Conservation (phyloP, 1,140 invertebrate species). For the Drosophila prosaltans region DNA sequence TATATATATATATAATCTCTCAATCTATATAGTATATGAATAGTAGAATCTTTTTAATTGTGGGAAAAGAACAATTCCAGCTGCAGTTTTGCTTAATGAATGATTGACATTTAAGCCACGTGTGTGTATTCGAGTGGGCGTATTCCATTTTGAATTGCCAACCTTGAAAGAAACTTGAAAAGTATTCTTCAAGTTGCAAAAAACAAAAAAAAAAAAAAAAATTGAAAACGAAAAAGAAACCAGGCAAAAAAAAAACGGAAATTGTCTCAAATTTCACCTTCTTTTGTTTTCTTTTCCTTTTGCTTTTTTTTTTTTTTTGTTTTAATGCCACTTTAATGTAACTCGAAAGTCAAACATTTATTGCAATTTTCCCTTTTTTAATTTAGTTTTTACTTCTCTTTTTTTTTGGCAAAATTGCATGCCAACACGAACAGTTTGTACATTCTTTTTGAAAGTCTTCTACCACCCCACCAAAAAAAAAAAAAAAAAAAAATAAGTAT, state of each 20-base stretch:
- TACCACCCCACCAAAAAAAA: background rate
- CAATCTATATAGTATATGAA: background rate
- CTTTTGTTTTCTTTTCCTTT: background rate
- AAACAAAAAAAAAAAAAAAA: background rate
- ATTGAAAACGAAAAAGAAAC: too few relatives aligned
- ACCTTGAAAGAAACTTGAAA: conserved; percentile 49
- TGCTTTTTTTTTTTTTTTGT: conserved; percentile 17
- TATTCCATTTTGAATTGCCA: background rate
- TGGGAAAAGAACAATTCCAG: conserved; percentile 20
- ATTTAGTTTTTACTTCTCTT: conserved; percentile 45
- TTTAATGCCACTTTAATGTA: conserved; percentile 69
- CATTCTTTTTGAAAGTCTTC: conserved; percentile 23
- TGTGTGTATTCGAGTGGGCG: background rate
- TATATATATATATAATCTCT: background rate
- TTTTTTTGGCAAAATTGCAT: conserved; percentile 69
- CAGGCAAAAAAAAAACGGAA: conserved; percentile 29
- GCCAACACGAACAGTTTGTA: conserved; percentile 61
- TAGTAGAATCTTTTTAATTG: background rate
- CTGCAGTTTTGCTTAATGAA: conserved; percentile 36
- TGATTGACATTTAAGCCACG: conserved; percentile 30
- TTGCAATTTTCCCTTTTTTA: conserved; percentile 49
- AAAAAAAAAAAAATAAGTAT: background rate
- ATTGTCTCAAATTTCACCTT: conserved; percentile 51
- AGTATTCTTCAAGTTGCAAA: conserved; percentile 29
- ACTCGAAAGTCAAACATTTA: conserved; percentile 52